Conservation (phyloP, 1,140 invertebrate species). For the Aphidius gifuensis region DNA sequence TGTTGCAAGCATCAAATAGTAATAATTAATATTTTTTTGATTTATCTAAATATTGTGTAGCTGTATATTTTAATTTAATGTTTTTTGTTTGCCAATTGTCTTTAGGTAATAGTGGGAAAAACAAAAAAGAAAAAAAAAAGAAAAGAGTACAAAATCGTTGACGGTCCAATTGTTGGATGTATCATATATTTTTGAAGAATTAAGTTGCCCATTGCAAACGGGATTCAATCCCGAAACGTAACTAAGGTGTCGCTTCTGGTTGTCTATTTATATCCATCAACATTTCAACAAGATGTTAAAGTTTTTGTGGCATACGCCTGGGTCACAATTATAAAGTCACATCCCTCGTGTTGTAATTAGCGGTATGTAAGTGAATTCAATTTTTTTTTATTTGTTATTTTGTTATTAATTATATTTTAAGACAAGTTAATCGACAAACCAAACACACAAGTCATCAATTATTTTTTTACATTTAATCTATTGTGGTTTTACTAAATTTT, state of each 20-base stretch:
- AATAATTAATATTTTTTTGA: too few relatives aligned
- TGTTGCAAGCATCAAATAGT: slow-evolving; percentile 23
- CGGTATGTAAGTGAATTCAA: slow-evolving; percentile 27
- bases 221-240: slow-evolving; percentile 23
- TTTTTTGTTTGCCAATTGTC: too few relatives aligned
- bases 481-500: too few relatives aligned
- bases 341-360: slow-evolving; percentile 37
- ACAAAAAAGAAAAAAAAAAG: too few relatives aligned
- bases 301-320: slow-evolving; percentile 36
- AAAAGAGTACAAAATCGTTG: too few relatives aligned
- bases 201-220: background rate
- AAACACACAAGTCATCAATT: background rate
- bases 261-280: slow-evolving; percentile 45
- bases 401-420: background rate
- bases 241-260: slow-evolving; percentile 48
- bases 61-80: too few relatives aligned
- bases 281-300: slow-evolving; percentile 39
- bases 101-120: too few relatives aligned
- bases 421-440: background rate
- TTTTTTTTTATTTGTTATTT: slow-evolving; percentile 9
- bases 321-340: slow-evolving; percentile 43
- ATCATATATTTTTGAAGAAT: background rate
- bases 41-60: too few relatives aligned
- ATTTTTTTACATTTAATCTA: too few relatives aligned
- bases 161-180: too few relatives aligned